Evolutionary conservation across 2,888 invertebrate genomes (phyloP).

Genomic region (Cacoxenus indagator): DNA sequence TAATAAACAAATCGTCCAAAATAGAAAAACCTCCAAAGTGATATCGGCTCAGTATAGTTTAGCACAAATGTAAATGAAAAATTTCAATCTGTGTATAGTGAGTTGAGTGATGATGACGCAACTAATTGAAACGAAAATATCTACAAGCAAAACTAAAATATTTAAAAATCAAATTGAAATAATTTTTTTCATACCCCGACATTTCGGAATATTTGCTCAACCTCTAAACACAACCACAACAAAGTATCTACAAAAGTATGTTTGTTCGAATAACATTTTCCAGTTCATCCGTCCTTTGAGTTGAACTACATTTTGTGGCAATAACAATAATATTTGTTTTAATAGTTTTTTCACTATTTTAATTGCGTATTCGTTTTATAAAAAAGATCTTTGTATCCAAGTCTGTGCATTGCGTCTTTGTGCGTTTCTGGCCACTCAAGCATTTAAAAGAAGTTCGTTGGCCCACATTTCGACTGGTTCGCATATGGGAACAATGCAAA

Average conservation of each 20-base stretch:
- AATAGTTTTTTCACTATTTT: slow-evolving; percentile 32
- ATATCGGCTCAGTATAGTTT: background rate
- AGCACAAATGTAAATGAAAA: slow-evolving; percentile 28
- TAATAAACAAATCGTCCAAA: background rate
- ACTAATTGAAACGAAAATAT: slow-evolving; percentile 26
- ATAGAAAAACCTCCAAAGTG: slow-evolving; percentile 28
- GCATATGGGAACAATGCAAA: slow-evolving; percentile 27
- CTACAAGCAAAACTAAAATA: background rate
- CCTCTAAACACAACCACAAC: slow-evolving; percentile 12
- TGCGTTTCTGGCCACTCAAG: background rate
- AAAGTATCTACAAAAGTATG: background rate
- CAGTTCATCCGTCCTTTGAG: too few species aligned
- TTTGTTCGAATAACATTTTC: too few species aligned
- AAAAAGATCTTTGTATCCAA: background rate
- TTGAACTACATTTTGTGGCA: too few species aligned
- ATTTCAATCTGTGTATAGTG: slow-evolving; percentile 39
- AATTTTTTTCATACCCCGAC: background rate
- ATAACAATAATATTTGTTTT: too few species aligned
- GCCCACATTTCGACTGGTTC: slow-evolving; percentile 42
- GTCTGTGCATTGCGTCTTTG: slow-evolving; percentile 2
- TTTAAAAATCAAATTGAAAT: slow-evolving; percentile 6
- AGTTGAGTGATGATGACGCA: slow-evolving; percentile 37
- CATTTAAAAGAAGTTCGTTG: slow-evolving; percentile 46
- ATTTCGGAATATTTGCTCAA: too few species aligned
- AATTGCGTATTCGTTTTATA: background rate